Percentiles rank a stretch among this genome's conserved stretches.
Conservation (phyloP, 2,797 vertebrate genomes). For the Phrynocephalus forsythii region DNA sequence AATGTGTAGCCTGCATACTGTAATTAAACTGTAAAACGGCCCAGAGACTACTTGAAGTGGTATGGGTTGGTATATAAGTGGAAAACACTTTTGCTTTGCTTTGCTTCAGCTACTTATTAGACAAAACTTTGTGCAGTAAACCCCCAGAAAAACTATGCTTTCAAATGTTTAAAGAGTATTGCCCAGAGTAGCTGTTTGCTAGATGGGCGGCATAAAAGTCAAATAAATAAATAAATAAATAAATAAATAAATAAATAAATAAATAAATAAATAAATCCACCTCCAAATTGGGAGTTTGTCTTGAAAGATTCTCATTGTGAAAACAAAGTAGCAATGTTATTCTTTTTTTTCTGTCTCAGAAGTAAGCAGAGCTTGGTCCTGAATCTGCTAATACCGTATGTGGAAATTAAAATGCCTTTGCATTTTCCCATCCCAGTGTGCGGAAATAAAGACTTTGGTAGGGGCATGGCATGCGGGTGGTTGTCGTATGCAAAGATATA, state of each 20-base stretch:
- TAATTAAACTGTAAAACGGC: too few species aligned
- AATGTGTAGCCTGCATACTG: too few species aligned
- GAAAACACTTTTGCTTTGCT: too few species aligned
- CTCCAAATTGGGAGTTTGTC: background rate
- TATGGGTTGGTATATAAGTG: too few species aligned
- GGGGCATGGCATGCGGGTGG: background rate
- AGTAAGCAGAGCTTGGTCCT: background rate
- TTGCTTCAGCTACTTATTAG: background rate
- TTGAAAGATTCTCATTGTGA: background rate
- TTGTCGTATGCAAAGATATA: background rate
- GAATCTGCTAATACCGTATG: background rate
- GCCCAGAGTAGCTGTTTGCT: too few species aligned
- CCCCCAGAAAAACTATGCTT: background rate
- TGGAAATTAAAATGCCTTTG: too few species aligned
- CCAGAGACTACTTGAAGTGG: too few species aligned
- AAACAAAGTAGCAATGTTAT: background rate
- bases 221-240: too few species aligned
- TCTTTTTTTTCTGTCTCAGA: background rate
- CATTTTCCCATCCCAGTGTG: background rate
- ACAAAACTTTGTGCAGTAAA: background rate
- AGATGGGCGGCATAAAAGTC: too few species aligned
- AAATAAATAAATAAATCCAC: too few species aligned
- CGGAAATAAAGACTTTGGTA: background rate
- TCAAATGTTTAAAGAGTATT: too few species aligned
- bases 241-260: too few species aligned